These are phyloP conservation scores for Elephantulus edwardii DNA, from an alignment of 2,113 vertebrate species.

Conservation along the genomic window DNA sequence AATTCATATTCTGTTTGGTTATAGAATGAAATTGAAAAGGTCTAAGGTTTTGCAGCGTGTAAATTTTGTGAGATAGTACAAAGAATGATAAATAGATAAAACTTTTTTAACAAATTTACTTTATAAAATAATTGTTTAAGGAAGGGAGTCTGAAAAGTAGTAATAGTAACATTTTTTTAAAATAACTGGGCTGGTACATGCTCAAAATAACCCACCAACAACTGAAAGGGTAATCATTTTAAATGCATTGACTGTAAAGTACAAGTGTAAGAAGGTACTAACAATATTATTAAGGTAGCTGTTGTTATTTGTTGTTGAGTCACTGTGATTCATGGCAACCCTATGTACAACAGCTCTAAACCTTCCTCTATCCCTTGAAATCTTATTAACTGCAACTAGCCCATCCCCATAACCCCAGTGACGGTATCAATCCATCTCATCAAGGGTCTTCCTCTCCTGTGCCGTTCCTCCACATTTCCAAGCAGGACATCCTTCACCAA, in stretches of 20 bases:
- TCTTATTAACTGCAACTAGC: no score
- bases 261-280: neutral
- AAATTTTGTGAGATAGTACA: constrained; percentile 18
- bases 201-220: neutral
- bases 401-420: no score
- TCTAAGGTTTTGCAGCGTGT: constrained; percentile 11
- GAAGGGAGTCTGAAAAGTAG: neutral
- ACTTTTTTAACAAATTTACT: neutral
- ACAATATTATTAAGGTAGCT: neutral
- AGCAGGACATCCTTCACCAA: no score
- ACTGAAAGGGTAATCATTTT: neutral
- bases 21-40: neutral
- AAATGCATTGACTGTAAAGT: neutral
- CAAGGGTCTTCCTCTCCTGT: no score
- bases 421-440: no score
- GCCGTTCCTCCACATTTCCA: no score
- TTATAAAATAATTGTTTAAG: neutral
- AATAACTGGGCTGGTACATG: neutral
- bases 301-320: neutral
- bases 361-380: no score
- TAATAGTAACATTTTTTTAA: neutral
- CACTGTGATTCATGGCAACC: neutral
- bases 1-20: neutral
- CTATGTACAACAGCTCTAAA: neutral
- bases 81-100: neutral